A percentile compares a stretch with the other conserved stretches of the same genome.
These are phyloP conservation scores for Hypomecis atomaria DNA, from an alignment of 2,888 invertebrate genomes.

Conservation along the genomic window DNA sequence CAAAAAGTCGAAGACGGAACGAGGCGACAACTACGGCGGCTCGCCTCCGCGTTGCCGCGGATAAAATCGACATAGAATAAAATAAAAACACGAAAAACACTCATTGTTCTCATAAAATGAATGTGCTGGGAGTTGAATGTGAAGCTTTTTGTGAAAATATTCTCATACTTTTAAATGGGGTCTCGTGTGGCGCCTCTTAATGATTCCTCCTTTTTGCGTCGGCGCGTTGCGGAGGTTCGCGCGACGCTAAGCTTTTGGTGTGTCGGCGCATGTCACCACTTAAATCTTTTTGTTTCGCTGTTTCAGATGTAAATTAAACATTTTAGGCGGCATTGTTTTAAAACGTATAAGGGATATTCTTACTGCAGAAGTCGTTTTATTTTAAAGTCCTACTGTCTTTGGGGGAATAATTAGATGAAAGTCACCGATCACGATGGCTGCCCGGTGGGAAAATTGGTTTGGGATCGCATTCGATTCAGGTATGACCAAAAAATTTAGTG, in stretches of 20 bases:
- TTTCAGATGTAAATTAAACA: slow-evolving; percentile 81
- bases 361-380: slow-evolving; percentile 11
- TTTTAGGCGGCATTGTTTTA: slow-evolving; percentile 77
- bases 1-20: slow-evolving; percentile 82
- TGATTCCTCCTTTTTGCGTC: slow-evolving; percentile 82
- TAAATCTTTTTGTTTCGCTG: slow-evolving; percentile 72
- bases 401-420: not conserved
- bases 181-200: slow-evolving; percentile 85
- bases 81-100: slow-evolving; percentile 84
- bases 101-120: slow-evolving; percentile 85
- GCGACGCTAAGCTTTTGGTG: slow-evolving; percentile 78
- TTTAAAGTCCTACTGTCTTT: not conserved
- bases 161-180: slow-evolving; percentile 84
- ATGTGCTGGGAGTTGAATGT: slow-evolving; percentile 84
- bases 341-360: slow-evolving; percentile 14
- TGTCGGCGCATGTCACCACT: slow-evolving; percentile 78
- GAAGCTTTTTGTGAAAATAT: slow-evolving; percentile 84
- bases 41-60: slow-evolving; percentile 77
- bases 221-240: slow-evolving; percentile 67
- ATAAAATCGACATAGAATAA: slow-evolving; percentile 85
- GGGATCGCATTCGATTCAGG: not conserved
- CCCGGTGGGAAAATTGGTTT: not conserved
- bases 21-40: slow-evolving; percentile 78
- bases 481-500: no score
- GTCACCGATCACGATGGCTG: not conserved